Conservation (phyloP, 2,113 vertebrate genomes). For the Tetraodon nigroviridis region DNA sequence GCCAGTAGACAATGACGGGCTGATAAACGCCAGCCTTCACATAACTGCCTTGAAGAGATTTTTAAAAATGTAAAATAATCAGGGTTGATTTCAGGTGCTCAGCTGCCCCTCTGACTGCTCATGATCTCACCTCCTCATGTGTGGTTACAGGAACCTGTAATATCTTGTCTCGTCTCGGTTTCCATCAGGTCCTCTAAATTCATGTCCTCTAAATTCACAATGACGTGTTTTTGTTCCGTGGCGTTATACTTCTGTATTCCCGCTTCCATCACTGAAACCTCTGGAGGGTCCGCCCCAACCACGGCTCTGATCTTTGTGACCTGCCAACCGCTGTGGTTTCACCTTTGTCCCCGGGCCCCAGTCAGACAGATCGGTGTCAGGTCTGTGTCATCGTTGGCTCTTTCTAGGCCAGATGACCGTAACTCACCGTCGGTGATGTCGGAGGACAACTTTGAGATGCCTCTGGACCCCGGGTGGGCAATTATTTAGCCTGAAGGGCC, state of each 20-base stretch:
- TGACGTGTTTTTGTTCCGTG: neutral
- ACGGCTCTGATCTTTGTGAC: slow-evolving; percentile 44
- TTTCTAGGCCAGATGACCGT: slow-evolving; percentile 49
- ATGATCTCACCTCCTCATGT: too few relatives aligned
- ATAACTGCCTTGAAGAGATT: too few relatives aligned
- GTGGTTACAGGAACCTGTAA: too few relatives aligned
- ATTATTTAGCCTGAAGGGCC: too few relatives aligned
- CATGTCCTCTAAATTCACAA: neutral
- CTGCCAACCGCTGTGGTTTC: slow-evolving; percentile 39
- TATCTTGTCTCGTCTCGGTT: too few relatives aligned
- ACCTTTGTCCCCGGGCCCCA: slow-evolving; percentile 21
- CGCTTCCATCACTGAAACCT: slow-evolving; percentile 44
- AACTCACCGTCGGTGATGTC: slow-evolving; percentile 40
- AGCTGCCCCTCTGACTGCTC: too few relatives aligned
- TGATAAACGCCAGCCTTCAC: too few relatives aligned
- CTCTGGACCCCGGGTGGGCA: too few relatives aligned
- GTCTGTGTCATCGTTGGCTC: slow-evolving; percentile 33
- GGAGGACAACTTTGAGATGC: slow-evolving; percentile 10
- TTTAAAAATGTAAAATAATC: too few relatives aligned
- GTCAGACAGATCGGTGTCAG: slow-evolving; percentile 59
- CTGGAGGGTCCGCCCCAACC: slow-evolving; percentile 53
- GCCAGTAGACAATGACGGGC: too few relatives aligned
- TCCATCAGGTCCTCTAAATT: too few relatives aligned
- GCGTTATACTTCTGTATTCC: slow-evolving; percentile 40
- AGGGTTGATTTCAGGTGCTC: too few relatives aligned